A percentile compares a stretch with the other conserved stretches of the same genome.
phyloP scores from a whole-genome alignment of 2,113 vertebrate genomes.

The Gobiocypris rarus region DNA sequence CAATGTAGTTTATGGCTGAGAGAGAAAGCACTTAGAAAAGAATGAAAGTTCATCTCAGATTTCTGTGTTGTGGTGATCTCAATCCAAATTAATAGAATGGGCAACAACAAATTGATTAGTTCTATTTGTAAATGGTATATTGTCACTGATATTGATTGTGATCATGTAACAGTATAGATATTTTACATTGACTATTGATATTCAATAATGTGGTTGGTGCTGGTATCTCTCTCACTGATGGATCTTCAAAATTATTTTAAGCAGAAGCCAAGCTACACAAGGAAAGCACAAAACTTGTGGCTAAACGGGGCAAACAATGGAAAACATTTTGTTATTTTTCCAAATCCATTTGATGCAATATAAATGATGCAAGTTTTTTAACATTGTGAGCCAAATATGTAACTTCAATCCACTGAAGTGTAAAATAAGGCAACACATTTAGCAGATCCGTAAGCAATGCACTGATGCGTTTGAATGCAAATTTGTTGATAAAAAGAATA shows the following conservation, averaged over 20 bases:
- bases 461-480: background rate
- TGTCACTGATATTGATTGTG: background rate
- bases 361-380: background rate
- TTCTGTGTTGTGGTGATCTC: background rate
- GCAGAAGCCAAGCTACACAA: background rate
- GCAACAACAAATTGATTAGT: constrained; percentile 9
- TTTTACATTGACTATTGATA: background rate
- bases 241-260: background rate
- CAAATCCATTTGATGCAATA: background rate
- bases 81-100: background rate
- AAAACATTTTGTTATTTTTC: background rate
- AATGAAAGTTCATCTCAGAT: background rate
- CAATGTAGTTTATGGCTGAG: constrained; percentile 8
- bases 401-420: background rate
- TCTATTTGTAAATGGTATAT: background rate
- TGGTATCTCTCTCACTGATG: background rate
- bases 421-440: constrained; percentile 8
- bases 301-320: too few relatives aligned
- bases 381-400: background rate
- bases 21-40: background rate
- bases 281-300: background rate
- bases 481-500: background rate
- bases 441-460: background rate
- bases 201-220: background rate
- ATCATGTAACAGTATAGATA: background rate